These are phyloP conservation scores for Antedon mediterranea DNA, from an alignment of 53 echinoderm and acorn worm genomes.

Conservation along the genomic window DNA sequence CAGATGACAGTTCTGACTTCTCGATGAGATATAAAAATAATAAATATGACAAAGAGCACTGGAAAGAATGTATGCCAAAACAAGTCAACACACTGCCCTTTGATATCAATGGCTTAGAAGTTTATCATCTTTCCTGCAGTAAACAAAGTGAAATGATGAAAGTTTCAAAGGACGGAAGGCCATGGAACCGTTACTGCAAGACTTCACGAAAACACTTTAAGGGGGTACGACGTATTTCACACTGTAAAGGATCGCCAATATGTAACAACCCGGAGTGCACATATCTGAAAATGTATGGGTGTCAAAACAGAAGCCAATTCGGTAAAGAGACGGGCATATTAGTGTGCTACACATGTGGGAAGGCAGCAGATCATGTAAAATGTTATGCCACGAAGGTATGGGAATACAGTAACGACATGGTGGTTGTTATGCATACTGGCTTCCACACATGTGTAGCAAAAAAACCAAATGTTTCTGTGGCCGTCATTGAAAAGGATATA, in stretches of 20 bases:
- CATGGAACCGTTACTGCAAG: constrained; percentile 13
- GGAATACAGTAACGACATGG: too few species aligned
- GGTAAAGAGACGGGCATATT: background rate
- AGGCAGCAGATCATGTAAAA: too few species aligned
- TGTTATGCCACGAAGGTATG: too few species aligned
- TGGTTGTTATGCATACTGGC: too few species aligned
- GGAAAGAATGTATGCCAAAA: too few species aligned
- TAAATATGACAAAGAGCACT: too few species aligned
- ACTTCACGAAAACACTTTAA: constrained; percentile 17
- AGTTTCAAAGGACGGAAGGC: constrained; percentile 11
- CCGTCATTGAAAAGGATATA: too few species aligned
- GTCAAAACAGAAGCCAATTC: constrained; percentile 19
- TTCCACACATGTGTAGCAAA: too few species aligned
- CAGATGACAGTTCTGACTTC: too few species aligned
- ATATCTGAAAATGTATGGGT: constrained; percentile 2
- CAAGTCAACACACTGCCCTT: background rate
- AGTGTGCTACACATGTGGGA: too few species aligned
- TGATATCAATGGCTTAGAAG: constrained; percentile 11
- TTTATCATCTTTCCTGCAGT: constrained; percentile 9
- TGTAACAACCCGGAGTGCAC: constrained; percentile 12
- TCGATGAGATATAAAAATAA: too few species aligned
- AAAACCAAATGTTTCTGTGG: too few species aligned
- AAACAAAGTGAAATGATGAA: constrained; percentile 7
- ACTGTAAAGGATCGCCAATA: constrained; percentile 6
- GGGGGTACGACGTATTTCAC: constrained; percentile 13